phyloP scores from a whole-genome alignment of 2,797 vertebrate genomes.

The Buphagus erythrorhynchus region DNA sequence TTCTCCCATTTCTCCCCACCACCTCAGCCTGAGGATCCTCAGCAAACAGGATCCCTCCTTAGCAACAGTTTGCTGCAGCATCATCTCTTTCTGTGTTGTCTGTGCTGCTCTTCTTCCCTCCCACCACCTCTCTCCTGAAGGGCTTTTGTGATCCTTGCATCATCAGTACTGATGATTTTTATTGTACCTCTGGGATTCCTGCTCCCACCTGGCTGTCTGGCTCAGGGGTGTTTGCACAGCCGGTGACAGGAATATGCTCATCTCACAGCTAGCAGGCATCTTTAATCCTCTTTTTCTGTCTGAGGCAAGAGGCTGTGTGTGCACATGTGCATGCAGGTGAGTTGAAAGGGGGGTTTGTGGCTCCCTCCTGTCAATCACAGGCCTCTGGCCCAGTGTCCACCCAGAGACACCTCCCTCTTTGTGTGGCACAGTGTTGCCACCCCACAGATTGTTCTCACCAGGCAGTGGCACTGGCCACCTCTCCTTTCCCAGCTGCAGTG shows the following conservation, averaged over 20 bases:
- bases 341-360: neutral
- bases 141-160: neutral
- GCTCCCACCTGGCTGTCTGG: neutral
- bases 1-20: neutral
- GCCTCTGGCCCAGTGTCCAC: neutral
- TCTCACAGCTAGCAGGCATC: neutral
- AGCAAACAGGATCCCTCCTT: neutral
- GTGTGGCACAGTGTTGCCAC: neutral
- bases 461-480: neutral
- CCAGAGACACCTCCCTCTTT: neutral
- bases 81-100: neutral
- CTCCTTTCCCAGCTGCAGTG: rapidly evolving
- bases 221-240: neutral
- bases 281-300: neutral
- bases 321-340: rapidly evolving
- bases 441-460: neutral
- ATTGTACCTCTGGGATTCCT: neutral
- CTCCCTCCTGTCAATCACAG: neutral
- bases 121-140: neutral
- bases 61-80: neutral
- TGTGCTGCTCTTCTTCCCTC: neutral
- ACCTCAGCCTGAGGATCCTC: neutral
- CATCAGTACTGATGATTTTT: neutral
- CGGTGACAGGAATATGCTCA: rapidly evolving
- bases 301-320: neutral